phyloP scores from a whole-genome alignment of 2,888 invertebrate genomes.

The Drosophila infuscata region DNA sequence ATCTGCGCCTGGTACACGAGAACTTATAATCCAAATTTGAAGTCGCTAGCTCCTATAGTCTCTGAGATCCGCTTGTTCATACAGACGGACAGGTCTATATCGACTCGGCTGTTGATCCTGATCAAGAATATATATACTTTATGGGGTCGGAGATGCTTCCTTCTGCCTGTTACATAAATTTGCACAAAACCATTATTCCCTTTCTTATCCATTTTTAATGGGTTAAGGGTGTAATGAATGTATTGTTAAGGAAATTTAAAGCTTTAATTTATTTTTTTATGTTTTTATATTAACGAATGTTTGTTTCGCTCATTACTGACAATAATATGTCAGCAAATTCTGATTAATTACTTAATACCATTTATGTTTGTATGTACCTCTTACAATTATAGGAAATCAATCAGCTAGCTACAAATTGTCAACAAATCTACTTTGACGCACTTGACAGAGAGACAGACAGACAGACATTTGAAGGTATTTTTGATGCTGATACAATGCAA shows the following conservation, averaged over 20 bases:
- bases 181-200: too few species aligned
- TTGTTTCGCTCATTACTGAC: not conserved
- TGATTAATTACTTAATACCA: not conserved
- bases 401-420: slow-evolving; percentile 20
- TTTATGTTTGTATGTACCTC: not conserved
- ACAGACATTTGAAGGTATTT: slow-evolving; percentile 1
- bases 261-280: not conserved
- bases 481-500: slow-evolving; percentile 20
- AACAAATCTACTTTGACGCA: slow-evolving; percentile 8
- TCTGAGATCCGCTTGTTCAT: too few species aligned
- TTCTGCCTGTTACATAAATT: too few species aligned
- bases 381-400: slow-evolving; percentile 3
- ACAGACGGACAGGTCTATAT: too few species aligned
- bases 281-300: not conserved
- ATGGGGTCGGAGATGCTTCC: too few species aligned
- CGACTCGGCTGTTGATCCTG: too few species aligned
- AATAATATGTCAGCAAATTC: not conserved
- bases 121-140: too few species aligned
- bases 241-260: not conserved
- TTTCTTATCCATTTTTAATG: too few species aligned
- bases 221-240: too few species aligned
- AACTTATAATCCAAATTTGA: too few species aligned
- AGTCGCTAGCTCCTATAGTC: too few species aligned
- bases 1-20: too few species aligned
- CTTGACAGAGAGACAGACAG: not conserved